phyloP scores from a whole-genome alignment of 53 echinoderm and acorn worm genomes.

The Holothuria leucospilota region DNA sequence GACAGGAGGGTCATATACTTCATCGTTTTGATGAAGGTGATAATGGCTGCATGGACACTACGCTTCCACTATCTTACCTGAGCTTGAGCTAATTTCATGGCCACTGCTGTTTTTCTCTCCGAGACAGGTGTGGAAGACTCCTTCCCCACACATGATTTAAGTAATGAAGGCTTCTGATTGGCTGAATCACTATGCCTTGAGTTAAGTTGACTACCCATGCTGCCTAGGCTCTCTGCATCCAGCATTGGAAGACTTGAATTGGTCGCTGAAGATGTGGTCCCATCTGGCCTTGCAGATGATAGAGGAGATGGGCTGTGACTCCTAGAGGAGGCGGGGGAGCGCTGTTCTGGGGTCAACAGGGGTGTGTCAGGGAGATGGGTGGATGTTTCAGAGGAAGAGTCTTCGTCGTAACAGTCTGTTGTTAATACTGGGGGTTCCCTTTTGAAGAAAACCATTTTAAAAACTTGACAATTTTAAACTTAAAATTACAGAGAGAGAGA shows the following conservation, averaged over 20 bases:
- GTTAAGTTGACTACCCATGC: conserved; percentile 50
- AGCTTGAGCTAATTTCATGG: conserved; percentile 94
- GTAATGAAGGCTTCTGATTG: conserved; percentile 43
- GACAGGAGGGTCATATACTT: too few species aligned
- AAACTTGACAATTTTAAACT: background rate
- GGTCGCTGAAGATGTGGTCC: background rate
- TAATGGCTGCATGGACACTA: too few species aligned
- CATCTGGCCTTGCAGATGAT: conserved; percentile 41
- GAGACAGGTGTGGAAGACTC: conserved; percentile 71
- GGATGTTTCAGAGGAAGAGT: conserved; percentile 73
- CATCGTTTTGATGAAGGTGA: too few species aligned
- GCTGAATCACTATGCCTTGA: conserved; percentile 32
- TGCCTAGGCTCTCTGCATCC: conserved; percentile 60
- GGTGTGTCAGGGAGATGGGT: conserved; percentile 90
- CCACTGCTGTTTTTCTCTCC: conserved; percentile 93
- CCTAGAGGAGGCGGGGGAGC: conserved; percentile 83
- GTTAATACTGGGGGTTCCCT: conserved; percentile 92
- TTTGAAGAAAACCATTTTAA: conserved; percentile 32
- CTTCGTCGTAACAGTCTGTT: conserved; percentile 91
- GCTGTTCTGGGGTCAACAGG: conserved; percentile 80
- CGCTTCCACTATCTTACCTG: conserved; percentile 71
- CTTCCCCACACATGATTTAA: conserved; percentile 73
- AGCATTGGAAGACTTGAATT: conserved; percentile 81
- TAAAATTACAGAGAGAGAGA: background rate
- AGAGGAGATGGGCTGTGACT: conserved; percentile 58